Conservation (phyloP, 2,113 vertebrate genomes). For the Isurus oxyrinchus region DNA sequence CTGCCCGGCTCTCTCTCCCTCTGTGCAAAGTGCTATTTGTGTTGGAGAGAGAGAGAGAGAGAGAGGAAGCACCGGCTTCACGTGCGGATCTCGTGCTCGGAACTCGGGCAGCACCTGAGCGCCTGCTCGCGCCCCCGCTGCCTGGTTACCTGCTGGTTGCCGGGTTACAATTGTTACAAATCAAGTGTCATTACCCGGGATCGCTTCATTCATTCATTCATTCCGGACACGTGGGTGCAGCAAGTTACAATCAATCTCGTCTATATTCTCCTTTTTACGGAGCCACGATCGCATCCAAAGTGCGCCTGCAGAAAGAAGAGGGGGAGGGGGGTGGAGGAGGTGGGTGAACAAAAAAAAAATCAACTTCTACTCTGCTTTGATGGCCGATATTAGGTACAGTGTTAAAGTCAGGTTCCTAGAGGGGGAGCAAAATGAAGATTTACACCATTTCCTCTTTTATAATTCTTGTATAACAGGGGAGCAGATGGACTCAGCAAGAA, state of each 20-base stretch:
- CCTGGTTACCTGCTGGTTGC: neutral
- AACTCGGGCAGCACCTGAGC: too few species aligned
- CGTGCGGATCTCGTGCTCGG: neutral
- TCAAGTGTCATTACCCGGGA: slow-evolving; percentile 4
- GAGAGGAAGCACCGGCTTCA: slow-evolving; percentile 16
- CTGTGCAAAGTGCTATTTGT: neutral
- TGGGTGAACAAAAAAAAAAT: neutral
- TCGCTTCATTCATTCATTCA: slow-evolving; percentile 31
- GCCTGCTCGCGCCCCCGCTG: neutral
- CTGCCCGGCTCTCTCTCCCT: neutral
- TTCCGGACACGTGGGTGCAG: slow-evolving; percentile 13
- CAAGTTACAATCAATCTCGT: neutral
- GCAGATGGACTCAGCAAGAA: neutral
- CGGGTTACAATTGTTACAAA: neutral
- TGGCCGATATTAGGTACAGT: neutral
- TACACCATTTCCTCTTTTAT: neutral
- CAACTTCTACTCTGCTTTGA: neutral
- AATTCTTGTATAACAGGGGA: neutral
- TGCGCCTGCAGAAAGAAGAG: neutral
- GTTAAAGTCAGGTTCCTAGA: neutral
- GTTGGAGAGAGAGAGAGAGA: neutral
- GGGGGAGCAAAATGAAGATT: neutral
- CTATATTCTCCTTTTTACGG: neutral
- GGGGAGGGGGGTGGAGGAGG: neutral
- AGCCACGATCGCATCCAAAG: neutral